Evolutionary conservation across 2,113 vertebrate species (phyloP).

Genomic region (Cromileptes altivelis): DNA sequence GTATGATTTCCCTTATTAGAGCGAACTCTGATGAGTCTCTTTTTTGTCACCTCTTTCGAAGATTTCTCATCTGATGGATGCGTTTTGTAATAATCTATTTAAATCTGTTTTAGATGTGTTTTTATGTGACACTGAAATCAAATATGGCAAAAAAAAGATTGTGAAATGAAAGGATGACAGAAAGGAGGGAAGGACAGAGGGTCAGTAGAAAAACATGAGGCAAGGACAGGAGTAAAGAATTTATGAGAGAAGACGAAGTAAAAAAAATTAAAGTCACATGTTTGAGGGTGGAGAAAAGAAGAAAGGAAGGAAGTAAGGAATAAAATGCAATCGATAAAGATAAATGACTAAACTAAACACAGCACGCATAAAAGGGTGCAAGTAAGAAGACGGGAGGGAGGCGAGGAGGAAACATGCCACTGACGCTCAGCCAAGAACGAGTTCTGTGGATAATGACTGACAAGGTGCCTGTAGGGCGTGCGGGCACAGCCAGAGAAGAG

Average conservation of each 20-base stretch:
- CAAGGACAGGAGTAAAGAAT: not conserved
- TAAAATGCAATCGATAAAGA: not conserved
- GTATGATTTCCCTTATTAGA: not conserved
- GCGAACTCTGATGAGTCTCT: not conserved
- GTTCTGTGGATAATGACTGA: conserved; percentile 70
- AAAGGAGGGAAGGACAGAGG: not conserved
- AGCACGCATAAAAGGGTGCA: not conserved
- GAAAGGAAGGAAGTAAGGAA: not conserved
- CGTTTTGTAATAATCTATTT: not conserved
- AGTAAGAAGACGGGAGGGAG: conserved; percentile 35
- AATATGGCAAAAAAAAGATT: not conserved
- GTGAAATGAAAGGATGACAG: not conserved
- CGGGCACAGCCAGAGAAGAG: conserved; percentile 37
- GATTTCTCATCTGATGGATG: not conserved
- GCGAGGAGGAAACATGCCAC: conserved; percentile 46
- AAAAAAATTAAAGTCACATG: not conserved
- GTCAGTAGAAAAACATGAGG: not conserved
- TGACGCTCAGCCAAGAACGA: conserved; percentile 55
- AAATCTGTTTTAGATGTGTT: not conserved
- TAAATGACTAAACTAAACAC: not conserved
- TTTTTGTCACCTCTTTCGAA: not conserved
- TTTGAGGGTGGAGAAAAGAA: not conserved
- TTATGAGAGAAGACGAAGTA: not conserved
- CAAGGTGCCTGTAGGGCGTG: conserved; percentile 72
- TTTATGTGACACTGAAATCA: not conserved